A percentile compares a stretch with the other conserved stretches of the same genome.
Conservation (phyloP, 2,888 invertebrate genomes). For the Drepanosiphum platanoidis region DNA sequence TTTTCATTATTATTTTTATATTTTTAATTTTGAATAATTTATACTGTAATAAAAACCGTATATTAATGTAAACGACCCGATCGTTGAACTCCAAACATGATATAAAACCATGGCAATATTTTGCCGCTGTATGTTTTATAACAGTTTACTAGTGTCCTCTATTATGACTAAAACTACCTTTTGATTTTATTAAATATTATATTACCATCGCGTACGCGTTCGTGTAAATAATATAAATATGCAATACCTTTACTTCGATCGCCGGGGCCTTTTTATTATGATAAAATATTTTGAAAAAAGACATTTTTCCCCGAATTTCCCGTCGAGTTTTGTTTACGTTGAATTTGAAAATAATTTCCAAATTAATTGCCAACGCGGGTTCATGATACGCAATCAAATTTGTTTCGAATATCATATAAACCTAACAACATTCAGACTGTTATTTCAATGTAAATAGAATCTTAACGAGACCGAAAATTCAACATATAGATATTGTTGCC, state of each 20-base stretch:
- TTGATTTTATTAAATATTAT: conserved; percentile 36
- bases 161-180: conserved; percentile 12
- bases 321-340: not conserved
- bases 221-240: not conserved
- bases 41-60: conserved; percentile 52
- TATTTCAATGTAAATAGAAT: not conserved
- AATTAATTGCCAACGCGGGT: too few relatives aligned
- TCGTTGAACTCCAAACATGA: conserved; percentile 58
- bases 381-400: too few relatives aligned
- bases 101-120: conserved; percentile 40
- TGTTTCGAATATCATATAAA: too few relatives aligned
- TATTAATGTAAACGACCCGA: conserved; percentile 61
- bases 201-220: not conserved
- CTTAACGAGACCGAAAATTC: not conserved
- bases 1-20: conserved; percentile 54
- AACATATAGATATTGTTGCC: not conserved
- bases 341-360: not conserved
- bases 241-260: not conserved
- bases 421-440: not conserved
- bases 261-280: not conserved
- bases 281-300: conserved; percentile 3
- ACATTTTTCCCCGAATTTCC: not conserved
- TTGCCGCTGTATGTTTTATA: conserved; percentile 23
- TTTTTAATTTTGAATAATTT: conserved; percentile 61
- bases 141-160: conserved; percentile 21